Percentiles rank a stretch among this genome's conserved stretches.
Evolutionary conservation across 2,113 vertebrate species (phyloP).

Genomic region (Emydocephalus ijimae): DNA sequence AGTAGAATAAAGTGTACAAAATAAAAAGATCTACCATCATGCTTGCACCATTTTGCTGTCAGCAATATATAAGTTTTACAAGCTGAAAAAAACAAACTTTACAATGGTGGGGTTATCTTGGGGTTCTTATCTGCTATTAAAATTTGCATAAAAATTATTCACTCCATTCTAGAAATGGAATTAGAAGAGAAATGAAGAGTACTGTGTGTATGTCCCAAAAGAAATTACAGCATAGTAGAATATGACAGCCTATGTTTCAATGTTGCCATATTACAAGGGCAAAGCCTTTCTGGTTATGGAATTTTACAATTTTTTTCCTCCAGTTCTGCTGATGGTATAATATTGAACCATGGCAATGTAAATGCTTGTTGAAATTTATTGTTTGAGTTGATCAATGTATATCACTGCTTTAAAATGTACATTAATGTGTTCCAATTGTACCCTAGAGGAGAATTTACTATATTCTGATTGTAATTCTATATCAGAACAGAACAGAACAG

Average conservation of each 20-base stretch:
- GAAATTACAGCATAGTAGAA: not conserved
- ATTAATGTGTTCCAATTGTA: not conserved
- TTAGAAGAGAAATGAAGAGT: not conserved
- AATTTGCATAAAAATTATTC: not conserved
- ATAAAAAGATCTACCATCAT: not conserved
- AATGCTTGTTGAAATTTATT: not conserved
- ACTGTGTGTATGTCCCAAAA: not conserved
- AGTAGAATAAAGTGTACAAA: not conserved
- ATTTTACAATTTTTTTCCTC: not conserved
- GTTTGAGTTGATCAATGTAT: not conserved
- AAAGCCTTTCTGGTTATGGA: not conserved
- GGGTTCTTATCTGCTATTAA: not conserved
- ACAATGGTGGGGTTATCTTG: not conserved
- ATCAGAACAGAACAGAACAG: too few relatives aligned
- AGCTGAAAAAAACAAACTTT: not conserved
- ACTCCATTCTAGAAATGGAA: not conserved
- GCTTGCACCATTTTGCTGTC: not conserved
- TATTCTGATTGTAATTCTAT: not conserved
- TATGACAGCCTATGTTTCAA: not conserved
- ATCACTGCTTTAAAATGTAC: not conserved
- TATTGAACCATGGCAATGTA: not conserved
- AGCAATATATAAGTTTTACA: not conserved
- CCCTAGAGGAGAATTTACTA: not conserved
- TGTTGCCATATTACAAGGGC: not conserved
- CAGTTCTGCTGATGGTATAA: not conserved